Conservation (phyloP, 2,113 vertebrate genomes). For the Geothlypis trichas region DNA sequence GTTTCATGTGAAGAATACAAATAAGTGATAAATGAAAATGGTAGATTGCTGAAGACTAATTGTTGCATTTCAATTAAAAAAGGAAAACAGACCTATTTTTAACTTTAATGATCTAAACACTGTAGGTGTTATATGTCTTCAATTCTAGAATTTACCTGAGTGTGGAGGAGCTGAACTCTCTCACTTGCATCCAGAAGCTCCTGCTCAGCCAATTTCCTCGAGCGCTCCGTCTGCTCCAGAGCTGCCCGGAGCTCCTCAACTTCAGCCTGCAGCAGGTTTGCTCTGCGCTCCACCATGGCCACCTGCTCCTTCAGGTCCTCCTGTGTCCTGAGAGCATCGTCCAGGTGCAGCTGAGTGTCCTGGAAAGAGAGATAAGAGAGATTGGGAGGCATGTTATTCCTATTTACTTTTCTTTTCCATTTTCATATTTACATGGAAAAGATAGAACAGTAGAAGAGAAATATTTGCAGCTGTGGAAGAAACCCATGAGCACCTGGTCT, state of each 20-base stretch:
- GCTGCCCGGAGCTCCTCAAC: constrained; percentile 73
- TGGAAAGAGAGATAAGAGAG: not conserved
- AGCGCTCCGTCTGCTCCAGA: constrained; percentile 84
- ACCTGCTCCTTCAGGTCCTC: constrained; percentile 87
- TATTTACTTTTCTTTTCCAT: not conserved
- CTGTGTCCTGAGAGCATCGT: constrained; percentile 65
- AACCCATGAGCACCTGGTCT: not conserved
- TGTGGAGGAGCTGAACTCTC: not conserved
- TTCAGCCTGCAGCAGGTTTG: constrained; percentile 78
- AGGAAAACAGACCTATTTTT: not conserved
- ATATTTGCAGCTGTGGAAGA: not conserved
- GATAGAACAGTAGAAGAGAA: not conserved
- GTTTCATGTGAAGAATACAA: not conserved
- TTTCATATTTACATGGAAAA: not conserved
- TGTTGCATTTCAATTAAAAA: not conserved
- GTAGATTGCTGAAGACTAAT: not conserved
- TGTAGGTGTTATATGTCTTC: not conserved
- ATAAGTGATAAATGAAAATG: not conserved
- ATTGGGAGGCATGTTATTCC: not conserved
- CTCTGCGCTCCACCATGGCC: constrained; percentile 83
- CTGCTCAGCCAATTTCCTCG: constrained; percentile 83
- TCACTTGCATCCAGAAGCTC: constrained; percentile 22
- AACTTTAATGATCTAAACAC: too few species aligned
- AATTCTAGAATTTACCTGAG: not conserved
- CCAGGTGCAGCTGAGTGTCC: not conserved